Evolutionary conservation across 1,140 invertebrate species (phyloP).

Genomic region (Eulimnadia texana): DNA sequence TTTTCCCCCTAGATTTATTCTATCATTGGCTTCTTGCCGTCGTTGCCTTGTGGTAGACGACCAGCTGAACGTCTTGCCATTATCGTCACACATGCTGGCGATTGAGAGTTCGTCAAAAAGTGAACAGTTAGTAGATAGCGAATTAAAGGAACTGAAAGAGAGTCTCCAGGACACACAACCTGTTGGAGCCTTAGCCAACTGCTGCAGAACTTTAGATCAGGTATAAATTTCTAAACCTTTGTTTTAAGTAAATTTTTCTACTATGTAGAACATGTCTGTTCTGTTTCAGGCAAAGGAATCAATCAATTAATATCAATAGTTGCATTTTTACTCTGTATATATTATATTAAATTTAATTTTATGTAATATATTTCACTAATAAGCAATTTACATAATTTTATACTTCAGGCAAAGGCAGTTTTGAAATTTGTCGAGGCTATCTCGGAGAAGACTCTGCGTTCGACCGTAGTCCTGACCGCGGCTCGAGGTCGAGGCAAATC

Average conservation of each 20-base stretch:
- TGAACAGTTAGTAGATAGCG: constrained; percentile 30
- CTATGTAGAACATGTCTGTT: too few species aligned
- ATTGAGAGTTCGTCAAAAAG: constrained; percentile 45
- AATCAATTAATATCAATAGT: too few species aligned
- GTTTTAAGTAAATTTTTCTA: too few species aligned
- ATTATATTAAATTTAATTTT: background rate
- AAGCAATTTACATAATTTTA: constrained; percentile 7
- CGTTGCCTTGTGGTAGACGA: constrained; percentile 89
- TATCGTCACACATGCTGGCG: constrained; percentile 74
- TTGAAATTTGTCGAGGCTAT: constrained; percentile 90
- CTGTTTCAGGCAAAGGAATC: too few species aligned
- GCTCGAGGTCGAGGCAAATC: constrained; percentile 95
- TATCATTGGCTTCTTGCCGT: constrained; percentile 76
- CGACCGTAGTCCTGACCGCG: constrained; percentile 89
- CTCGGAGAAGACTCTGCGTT: constrained; percentile 76
- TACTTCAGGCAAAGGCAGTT: constrained; percentile 58
- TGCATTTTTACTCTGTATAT: background rate
- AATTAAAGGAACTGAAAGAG: constrained; percentile 55
- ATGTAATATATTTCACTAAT: background rate
- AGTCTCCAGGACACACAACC: constrained; percentile 77
- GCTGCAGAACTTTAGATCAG: constrained; percentile 88
- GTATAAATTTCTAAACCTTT: constrained; percentile 27
- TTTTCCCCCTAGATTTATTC: constrained; percentile 63
- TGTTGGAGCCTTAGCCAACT: constrained; percentile 72
- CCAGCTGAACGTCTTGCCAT: constrained; percentile 75